Percentiles rank a stretch among this genome's conserved stretches.
phyloP scores from a whole-genome alignment of 64 coral and sea anemone genomes.

The Pocillopora verrucosa region DNA sequence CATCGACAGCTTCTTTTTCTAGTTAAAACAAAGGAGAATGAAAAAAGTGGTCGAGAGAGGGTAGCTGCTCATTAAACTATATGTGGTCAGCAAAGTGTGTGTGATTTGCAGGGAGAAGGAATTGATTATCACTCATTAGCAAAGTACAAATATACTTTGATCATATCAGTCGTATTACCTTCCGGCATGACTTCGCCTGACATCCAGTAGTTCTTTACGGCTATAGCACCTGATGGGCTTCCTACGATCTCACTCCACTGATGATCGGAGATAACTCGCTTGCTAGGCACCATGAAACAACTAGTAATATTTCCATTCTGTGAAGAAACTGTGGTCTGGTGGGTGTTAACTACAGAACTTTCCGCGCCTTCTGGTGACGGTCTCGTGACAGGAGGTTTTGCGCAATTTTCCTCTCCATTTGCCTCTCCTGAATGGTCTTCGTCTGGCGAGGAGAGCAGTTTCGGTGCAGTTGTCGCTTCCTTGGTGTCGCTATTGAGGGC shows the following conservation, averaged over 20 bases:
- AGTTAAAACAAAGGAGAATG: not conserved
- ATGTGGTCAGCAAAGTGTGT: no score
- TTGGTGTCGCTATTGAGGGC: not conserved
- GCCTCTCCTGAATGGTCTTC: not conserved
- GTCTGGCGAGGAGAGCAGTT: not conserved
- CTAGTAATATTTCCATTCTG: not conserved
- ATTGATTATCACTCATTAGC: no score
- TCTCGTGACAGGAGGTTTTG: not conserved
- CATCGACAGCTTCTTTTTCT: not conserved
- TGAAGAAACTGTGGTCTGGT: not conserved
- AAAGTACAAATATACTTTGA: not conserved
- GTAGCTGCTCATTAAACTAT: no score
- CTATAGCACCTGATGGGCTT: slow-evolving; percentile 9
- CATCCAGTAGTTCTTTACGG: not conserved
- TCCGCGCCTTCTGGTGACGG: slow-evolving; percentile 6
- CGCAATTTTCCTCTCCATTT: not conserved
- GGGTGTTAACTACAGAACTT: not conserved
- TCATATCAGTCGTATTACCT: not conserved
- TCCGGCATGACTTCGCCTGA: not conserved
- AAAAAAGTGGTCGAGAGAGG: no score
- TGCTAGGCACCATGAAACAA: slow-evolving; percentile 1
- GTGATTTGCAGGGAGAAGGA: no score
- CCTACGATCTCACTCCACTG: not conserved
- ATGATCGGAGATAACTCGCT: not conserved
- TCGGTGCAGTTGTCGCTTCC: not conserved